Evolutionary conservation across 2,113 vertebrate species (phyloP).

Genomic region (Eonycteris spelaea): DNA sequence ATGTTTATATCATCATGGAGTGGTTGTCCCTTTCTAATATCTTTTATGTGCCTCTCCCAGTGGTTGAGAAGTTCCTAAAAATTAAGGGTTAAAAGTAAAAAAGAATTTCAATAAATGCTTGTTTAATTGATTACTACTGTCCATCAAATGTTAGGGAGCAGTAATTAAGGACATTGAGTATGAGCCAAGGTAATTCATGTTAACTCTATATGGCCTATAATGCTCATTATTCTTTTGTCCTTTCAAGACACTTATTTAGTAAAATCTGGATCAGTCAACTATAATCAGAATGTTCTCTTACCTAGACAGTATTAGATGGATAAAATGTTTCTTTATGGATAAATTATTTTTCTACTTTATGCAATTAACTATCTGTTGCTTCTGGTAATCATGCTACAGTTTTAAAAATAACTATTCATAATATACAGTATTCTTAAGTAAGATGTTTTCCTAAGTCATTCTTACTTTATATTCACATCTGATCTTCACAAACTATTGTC

Average conservation of each 20-base stretch:
- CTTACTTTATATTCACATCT: background rate
- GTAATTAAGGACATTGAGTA: background rate
- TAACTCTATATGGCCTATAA: background rate
- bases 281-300: slow-evolving; percentile 10
- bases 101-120: slow-evolving; percentile 14
- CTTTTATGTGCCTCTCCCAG: background rate
- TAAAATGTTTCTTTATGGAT: background rate
- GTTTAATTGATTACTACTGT: background rate
- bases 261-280: background rate
- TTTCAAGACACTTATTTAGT: background rate
- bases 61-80: background rate
- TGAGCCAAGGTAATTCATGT: background rate
- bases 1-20: background rate
- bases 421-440: background rate
- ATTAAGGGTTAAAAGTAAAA: background rate
- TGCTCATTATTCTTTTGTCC: background rate
- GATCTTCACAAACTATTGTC: background rate
- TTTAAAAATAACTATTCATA: background rate
- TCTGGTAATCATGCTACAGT: background rate
- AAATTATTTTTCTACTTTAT: background rate
- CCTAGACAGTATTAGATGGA: background rate
- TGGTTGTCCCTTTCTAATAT: background rate
- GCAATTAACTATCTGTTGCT: background rate
- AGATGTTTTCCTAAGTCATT: background rate
- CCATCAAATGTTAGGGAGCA: background rate